Evolutionary conservation across 2,888 invertebrate genomes (phyloP).

Genomic region (Elgonia sp.): DNA sequence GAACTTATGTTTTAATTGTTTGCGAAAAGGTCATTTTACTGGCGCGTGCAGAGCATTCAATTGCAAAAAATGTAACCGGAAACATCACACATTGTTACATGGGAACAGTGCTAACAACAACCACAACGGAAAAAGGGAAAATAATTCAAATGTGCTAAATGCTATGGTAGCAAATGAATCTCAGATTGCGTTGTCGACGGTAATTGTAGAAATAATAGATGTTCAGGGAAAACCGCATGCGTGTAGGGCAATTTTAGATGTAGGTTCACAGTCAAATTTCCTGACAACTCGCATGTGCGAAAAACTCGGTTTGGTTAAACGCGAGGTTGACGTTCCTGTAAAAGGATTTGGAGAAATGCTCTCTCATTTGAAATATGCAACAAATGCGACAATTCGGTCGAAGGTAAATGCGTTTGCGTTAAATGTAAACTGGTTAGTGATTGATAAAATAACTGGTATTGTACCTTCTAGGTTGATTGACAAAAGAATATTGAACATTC

Average conservation of each 20-base stretch:
- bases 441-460: constrained; percentile 7
- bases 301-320: neutral
- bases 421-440: neutral
- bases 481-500: neutral
- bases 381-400: neutral
- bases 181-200: constrained; percentile 36
- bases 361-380: neutral
- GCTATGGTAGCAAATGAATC: constrained; percentile 24
- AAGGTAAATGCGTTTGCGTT: neutral
- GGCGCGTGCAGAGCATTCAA: neutral
- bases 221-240: neutral
- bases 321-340: neutral
- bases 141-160: too few relatives aligned
- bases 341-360: constrained; percentile 1
- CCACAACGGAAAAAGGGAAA: neutral
- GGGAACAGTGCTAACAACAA: neutral
- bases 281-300: constrained; percentile 12
- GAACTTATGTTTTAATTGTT: constrained; percentile 36
- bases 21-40: constrained; percentile 18
- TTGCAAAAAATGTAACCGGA: constrained; percentile 7
- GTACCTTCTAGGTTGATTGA: neutral
- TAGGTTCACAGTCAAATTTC: constrained; percentile 47
- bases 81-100: constrained; percentile 24
- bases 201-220: constrained; percentile 32
- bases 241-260: constrained; percentile 51